Conservation (phyloP, 2,888 invertebrate genomes). For the Rutpela maculata region DNA sequence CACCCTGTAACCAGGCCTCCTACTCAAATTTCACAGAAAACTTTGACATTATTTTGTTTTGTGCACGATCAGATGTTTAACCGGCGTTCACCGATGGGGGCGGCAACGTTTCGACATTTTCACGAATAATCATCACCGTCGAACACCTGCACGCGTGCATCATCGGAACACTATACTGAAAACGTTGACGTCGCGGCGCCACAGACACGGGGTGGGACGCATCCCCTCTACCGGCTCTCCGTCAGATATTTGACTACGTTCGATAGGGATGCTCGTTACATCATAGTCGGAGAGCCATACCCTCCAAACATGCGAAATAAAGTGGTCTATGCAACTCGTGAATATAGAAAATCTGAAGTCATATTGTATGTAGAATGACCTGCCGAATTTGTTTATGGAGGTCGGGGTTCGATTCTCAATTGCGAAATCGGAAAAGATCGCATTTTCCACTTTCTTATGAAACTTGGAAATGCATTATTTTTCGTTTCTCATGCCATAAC, state of each 20-base stretch:
- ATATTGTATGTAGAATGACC: too few species aligned
- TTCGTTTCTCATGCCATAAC: too few species aligned
- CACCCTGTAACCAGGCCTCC: conserved; percentile 2
- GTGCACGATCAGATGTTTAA: conserved; percentile 17
- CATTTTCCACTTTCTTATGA: too few species aligned
- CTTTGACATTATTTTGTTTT: conserved; percentile 21
- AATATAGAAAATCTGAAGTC: too few species aligned
- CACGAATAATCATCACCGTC: conserved; percentile 34
- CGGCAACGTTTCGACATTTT: conserved; percentile 54
- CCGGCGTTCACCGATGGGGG: conserved; percentile 53
- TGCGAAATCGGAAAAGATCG: too few species aligned
- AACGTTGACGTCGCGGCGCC: conserved; percentile 64
- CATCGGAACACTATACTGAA: conserved; percentile 59
- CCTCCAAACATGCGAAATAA: too few species aligned
- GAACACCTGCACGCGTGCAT: conserved; percentile 58
- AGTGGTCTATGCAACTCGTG: too few species aligned
- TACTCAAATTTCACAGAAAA: conserved; percentile 2
- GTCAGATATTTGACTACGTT: conserved; percentile 48
- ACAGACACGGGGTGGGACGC: conserved; percentile 58
- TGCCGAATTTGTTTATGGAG: too few species aligned
- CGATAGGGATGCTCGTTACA: conserved; percentile 50
- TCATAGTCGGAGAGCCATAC: too few species aligned
- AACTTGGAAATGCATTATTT: too few species aligned
- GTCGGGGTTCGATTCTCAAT: too few species aligned
- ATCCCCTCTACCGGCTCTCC: conserved; percentile 50